Conservation (phyloP, 53 echinoderm and acorn worm species). For the Mesocentrotus franciscanus region DNA sequence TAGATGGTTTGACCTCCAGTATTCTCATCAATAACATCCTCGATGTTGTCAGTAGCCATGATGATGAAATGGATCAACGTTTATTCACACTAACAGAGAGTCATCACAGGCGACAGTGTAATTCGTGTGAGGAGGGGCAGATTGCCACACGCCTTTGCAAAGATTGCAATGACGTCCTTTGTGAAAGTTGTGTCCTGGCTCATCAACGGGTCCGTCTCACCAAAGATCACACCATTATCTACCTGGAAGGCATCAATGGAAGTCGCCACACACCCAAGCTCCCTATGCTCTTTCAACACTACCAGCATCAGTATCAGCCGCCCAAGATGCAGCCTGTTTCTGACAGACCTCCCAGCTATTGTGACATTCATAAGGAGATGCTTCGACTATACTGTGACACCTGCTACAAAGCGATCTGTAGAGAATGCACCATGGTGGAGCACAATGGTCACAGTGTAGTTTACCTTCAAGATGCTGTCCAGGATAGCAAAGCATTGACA, state of each 20-base stretch:
- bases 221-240: conserved; percentile 93
- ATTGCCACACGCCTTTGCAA: conserved; percentile 89
- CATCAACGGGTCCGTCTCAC: conserved; percentile 95
- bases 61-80: conserved; percentile 77
- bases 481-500: conserved; percentile 91
- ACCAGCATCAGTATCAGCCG: conserved; percentile 70
- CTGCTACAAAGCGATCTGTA: conserved; percentile 94
- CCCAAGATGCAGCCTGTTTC: conserved; percentile 87
- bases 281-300: conserved; percentile 68
- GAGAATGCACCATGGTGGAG: conserved; percentile 96
- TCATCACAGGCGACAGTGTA: conserved; percentile 74
- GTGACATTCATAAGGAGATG: conserved; percentile 93
- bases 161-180: conserved; percentile 92
- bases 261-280: conserved; percentile 67
- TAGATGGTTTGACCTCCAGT: conserved; percentile 92
- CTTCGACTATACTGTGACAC: conserved; percentile 95
- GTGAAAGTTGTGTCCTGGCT: conserved; percentile 96
- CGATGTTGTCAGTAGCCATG: conserved; percentile 96
- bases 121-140: conserved; percentile 95
- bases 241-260: conserved; percentile 77
- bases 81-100: conserved; percentile 20
- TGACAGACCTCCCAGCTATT: conserved; percentile 91
- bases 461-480: conserved; percentile 97
- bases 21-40: conserved; percentile 95
- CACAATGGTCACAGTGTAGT: conserved; percentile 97